A percentile compares a stretch with the other conserved stretches of the same genome.
Conservation (phyloP, 1,140 invertebrate genomes). For the Megathymus violae region DNA sequence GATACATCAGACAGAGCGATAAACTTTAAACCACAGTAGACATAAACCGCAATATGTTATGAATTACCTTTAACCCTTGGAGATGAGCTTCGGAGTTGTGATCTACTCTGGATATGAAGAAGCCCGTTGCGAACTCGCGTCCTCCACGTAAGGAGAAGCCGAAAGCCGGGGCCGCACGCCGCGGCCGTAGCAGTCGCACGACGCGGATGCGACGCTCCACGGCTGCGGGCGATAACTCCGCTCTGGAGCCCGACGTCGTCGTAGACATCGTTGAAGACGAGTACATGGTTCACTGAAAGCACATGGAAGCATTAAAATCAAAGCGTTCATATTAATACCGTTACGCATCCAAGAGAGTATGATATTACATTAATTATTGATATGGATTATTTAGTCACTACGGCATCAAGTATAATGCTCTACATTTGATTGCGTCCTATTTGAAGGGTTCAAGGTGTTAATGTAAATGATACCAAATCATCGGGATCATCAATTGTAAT, state of each 20-base stretch:
- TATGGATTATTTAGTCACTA: too few relatives aligned
- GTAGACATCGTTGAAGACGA: conserved; percentile 76
- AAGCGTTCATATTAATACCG: too few relatives aligned
- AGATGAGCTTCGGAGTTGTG: conserved; percentile 92
- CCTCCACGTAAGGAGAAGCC: conserved; percentile 96
- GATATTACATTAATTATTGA: too few relatives aligned
- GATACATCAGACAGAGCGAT: too few relatives aligned
- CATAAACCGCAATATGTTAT: too few relatives aligned
- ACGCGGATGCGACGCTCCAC: conserved; percentile 71
- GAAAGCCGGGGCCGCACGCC: conserved; percentile 78
- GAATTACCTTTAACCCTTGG: conserved; percentile 92
- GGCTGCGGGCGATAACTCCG: conserved; percentile 44
- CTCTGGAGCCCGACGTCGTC: conserved; percentile 67
- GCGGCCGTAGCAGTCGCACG: conserved; percentile 73
- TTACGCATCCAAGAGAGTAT: too few relatives aligned
- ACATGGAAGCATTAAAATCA: conserved; percentile 3
- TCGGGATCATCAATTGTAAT: too few relatives aligned
- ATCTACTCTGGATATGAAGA: conserved; percentile 95
- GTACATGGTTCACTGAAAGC: conserved; percentile 63
- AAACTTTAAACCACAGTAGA: background rate
- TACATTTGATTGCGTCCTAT: too few relatives aligned
- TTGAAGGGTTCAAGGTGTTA: too few relatives aligned
- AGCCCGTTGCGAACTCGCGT: conserved; percentile 95
- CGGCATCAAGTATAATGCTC: too few relatives aligned
- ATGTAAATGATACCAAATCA: too few relatives aligned